Conservation (phyloP, 2,797 vertebrate genomes). For the Tapirus indicus region DNA sequence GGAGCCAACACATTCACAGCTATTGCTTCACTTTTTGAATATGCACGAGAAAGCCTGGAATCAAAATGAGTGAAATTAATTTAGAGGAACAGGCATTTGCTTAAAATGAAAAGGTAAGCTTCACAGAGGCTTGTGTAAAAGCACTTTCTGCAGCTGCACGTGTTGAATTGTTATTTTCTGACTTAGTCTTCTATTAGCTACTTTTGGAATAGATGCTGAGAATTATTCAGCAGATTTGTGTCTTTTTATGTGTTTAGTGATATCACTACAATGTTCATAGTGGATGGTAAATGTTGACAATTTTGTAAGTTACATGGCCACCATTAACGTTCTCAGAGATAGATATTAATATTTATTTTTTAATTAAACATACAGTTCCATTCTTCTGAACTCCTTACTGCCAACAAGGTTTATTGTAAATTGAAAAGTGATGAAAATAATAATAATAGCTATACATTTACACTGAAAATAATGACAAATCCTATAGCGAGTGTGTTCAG, state of each 20-base stretch:
- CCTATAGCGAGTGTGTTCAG: neutral
- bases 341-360: constrained; percentile 12
- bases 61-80: neutral
- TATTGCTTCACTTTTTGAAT: neutral
- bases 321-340: neutral
- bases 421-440: neutral
- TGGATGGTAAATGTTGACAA: neutral
- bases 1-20: neutral
- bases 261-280: neutral
- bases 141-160: neutral
- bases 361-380: constrained; percentile 4
- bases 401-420: neutral
- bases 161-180: neutral
- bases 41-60: neutral
- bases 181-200: neutral
- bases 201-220: neutral
- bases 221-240: neutral
- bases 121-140: neutral
- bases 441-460: neutral
- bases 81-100: neutral
- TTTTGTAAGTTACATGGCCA: neutral
- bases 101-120: neutral
- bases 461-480: neutral
- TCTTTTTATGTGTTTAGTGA: neutral
- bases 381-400: neutral